These are phyloP conservation scores for Tiaroga cobitis DNA, from an alignment of 2,797 vertebrate genomes.

Conservation along the genomic window DNA sequence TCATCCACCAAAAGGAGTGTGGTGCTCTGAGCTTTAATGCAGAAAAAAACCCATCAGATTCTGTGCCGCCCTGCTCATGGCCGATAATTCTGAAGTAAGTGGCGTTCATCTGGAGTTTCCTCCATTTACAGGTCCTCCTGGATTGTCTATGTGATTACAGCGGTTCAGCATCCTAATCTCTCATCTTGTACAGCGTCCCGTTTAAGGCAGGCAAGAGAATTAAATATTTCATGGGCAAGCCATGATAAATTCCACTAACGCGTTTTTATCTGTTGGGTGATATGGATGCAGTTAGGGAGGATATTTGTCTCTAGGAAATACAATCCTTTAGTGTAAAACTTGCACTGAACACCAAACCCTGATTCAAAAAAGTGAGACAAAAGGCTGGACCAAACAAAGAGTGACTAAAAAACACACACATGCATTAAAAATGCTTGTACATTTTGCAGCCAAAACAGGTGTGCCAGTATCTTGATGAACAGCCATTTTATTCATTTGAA, in stretches of 20 bases:
- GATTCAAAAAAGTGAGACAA: conserved; percentile 52
- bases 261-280: conserved; percentile 48
- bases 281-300: conserved; percentile 59
- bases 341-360: conserved; percentile 54
- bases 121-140: conserved; percentile 30
- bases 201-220: conserved; percentile 41
- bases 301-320: conserved; percentile 56
- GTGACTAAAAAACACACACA: conserved; percentile 58
- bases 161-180: conserved; percentile 22
- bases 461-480: conserved; percentile 48
- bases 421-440: conserved; percentile 76
- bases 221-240: conserved; percentile 67
- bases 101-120: conserved; percentile 23
- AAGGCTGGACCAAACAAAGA: conserved; percentile 61
- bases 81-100: neutral
- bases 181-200: neutral
- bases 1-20: neutral
- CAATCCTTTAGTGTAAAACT: conserved; percentile 55
- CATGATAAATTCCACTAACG: conserved; percentile 48
- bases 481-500: conserved; percentile 54
- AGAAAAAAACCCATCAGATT: neutral
- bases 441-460: conserved; percentile 49
- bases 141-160: conserved; percentile 33
- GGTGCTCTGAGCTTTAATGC: neutral
- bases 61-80: neutral